Percentiles rank a stretch among this genome's conserved stretches.
Conservation (phyloP, 2,113 vertebrate species). For the Alosa alosa region DNA sequence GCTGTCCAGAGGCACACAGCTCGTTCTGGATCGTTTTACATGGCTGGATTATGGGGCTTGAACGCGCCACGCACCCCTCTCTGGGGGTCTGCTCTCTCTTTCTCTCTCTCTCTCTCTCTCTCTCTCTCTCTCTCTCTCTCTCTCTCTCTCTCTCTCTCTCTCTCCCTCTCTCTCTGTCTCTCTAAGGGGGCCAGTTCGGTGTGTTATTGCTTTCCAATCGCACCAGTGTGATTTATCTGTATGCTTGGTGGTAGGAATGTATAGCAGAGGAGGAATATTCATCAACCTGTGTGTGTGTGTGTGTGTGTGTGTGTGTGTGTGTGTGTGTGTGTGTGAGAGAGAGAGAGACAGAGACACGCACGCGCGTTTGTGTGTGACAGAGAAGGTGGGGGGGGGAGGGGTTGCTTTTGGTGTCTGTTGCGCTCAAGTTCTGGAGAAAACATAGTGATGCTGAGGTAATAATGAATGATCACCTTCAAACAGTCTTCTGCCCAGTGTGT, state of each 20-base stretch:
- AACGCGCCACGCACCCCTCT: background rate
- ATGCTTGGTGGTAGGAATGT: conserved; percentile 49
- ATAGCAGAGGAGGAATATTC: conserved; percentile 48
- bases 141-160: conserved; percentile 30
- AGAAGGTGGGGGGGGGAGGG: no score
- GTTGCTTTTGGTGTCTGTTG: background rate
- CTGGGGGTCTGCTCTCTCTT: conserved; percentile 20
- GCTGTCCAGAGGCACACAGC: background rate
- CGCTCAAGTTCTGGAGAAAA: no score
- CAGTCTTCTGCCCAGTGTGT: no score
- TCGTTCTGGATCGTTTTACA: conserved; percentile 1
- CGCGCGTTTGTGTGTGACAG: background rate
- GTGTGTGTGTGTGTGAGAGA: background rate
- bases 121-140: background rate
- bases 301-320: background rate
- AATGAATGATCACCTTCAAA: no score
- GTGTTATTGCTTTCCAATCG: conserved; percentile 17
- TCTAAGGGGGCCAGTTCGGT: background rate
- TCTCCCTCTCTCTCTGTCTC: background rate
- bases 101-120: conserved; percentile 23
- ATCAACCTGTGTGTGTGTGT: conserved; percentile 31
- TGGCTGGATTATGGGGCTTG: background rate
- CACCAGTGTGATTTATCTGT: conserved; percentile 56
- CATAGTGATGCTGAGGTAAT: no score
- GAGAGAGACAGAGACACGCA: no score